phyloP scores from a whole-genome alignment of 2,797 vertebrate genomes.

The Mormyrops attenuatus region DNA sequence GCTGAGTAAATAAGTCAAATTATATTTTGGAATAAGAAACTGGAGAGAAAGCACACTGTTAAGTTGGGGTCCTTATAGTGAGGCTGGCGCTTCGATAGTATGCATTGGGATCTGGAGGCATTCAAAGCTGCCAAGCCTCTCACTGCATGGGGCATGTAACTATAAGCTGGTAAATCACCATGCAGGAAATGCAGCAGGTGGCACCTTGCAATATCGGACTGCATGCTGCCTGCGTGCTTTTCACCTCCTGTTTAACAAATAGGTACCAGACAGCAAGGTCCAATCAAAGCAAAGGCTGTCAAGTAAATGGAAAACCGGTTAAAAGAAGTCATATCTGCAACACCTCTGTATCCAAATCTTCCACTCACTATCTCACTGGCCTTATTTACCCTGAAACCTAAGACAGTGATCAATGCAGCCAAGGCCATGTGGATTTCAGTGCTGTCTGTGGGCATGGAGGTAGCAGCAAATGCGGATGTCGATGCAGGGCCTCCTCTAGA shows the following conservation, averaged over 20 bases:
- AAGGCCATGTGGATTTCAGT: not conserved
- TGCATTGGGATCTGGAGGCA: not conserved
- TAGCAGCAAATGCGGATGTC: not conserved
- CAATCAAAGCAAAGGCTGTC: not conserved
- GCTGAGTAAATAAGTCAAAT: slow-evolving; percentile 3
- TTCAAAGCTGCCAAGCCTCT: not conserved
- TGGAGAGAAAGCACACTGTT: not conserved
- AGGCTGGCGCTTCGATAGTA: not conserved
- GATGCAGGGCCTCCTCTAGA: not conserved
- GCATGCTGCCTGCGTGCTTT: not conserved
- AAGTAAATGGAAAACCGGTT: not conserved
- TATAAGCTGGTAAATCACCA: not conserved
- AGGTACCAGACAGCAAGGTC: not conserved
- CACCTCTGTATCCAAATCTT: not conserved
- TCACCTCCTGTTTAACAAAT: not conserved
- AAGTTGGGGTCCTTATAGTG: not conserved
- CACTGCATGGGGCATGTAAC: not conserved
- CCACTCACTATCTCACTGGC: not conserved
- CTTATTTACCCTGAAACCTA: not conserved
- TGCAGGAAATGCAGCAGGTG: not conserved
- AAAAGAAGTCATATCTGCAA: not conserved
- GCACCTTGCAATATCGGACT: not conserved
- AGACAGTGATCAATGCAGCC: not conserved
- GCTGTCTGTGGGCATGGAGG: not conserved
- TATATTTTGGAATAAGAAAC: not conserved